phyloP scores from a whole-genome alignment of 2,113 vertebrate species.

The Sorex araneus region DNA sequence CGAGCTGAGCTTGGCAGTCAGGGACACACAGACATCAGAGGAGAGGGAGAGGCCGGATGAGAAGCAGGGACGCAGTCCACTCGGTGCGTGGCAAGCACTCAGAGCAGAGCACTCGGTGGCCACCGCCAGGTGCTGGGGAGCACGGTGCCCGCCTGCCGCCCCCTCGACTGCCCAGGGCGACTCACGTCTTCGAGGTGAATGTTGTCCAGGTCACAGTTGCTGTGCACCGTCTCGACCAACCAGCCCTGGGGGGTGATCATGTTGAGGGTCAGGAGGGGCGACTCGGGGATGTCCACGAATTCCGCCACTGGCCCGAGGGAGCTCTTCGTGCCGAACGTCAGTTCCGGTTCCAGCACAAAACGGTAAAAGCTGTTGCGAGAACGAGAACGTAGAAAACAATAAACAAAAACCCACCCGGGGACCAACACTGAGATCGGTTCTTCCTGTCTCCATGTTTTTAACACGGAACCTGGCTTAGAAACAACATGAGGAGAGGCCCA shows the following conservation, averaged over 20 bases:
- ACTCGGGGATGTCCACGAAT: slow-evolving; percentile 96
- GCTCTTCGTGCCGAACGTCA: slow-evolving; percentile 89
- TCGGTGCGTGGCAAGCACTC: too few relatives aligned
- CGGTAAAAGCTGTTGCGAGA: slow-evolving; percentile 94
- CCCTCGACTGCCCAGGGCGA: background rate
- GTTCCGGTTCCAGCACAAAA: slow-evolving; percentile 95
- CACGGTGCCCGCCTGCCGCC: too few relatives aligned
- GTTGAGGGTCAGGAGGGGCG: slow-evolving; percentile 95
- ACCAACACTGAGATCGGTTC: slow-evolving; percentile 50
- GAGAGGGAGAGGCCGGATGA: background rate
- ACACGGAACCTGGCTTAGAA: slow-evolving; percentile 32
- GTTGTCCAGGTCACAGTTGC: slow-evolving; percentile 97
- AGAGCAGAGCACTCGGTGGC: too few relatives aligned
- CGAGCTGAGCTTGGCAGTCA: background rate
- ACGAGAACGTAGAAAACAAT: background rate
- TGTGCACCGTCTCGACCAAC: slow-evolving; percentile 95
- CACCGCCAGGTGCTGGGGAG: too few relatives aligned
- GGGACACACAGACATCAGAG: background rate
- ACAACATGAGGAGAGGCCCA: background rate
- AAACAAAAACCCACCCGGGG: slow-evolving; percentile 1
- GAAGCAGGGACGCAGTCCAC: background rate
- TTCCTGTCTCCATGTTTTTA: slow-evolving; percentile 34
- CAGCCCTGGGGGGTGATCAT: slow-evolving; percentile 98
- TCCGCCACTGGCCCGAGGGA: slow-evolving; percentile 91
- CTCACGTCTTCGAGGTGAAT: slow-evolving; percentile 96